Evolutionary conservation across 2,888 invertebrate species (phyloP).

Genomic region (Metopia argyrocephala): DNA sequence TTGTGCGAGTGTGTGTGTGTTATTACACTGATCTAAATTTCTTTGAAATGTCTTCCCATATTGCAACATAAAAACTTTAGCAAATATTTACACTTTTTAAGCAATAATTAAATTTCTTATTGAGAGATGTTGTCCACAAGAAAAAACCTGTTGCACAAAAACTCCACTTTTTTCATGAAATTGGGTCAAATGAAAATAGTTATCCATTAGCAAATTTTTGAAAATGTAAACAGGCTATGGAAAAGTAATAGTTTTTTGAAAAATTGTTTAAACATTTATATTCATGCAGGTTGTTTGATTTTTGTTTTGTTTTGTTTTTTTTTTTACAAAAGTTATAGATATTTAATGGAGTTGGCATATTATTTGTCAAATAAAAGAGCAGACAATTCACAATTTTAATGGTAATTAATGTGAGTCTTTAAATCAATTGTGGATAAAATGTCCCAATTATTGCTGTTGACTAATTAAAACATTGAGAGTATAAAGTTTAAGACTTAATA

Average conservation of each 20-base stretch:
- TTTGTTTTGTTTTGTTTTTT: too few species aligned
- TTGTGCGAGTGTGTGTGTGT: neutral
- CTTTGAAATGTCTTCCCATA: neutral
- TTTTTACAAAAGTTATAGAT: too few species aligned
- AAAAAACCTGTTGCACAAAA: neutral
- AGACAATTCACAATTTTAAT: neutral
- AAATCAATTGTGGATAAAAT: neutral
- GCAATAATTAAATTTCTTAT: neutral
- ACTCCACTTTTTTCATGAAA: too few species aligned
- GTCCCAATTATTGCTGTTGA: too few species aligned
- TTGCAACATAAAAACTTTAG: neutral
- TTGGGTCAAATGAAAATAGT: neutral
- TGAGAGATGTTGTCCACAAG: neutral
- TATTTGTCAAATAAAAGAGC: neutral
- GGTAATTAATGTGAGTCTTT: constrained; percentile 7
- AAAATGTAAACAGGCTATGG: too few species aligned
- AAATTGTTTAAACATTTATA: too few species aligned
- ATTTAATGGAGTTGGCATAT: constrained; percentile 18
- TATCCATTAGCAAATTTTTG: too few species aligned
- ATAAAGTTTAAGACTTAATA: too few species aligned
- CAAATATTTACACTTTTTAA: neutral
- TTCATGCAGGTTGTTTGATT: too few species aligned
- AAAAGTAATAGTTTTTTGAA: too few species aligned
- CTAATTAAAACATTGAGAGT: too few species aligned
- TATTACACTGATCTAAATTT: constrained; percentile 19